These are phyloP conservation scores for Drosophila suboccidentalis DNA, from an alignment of 2,888 invertebrate genomes.

Conservation along the genomic window DNA sequence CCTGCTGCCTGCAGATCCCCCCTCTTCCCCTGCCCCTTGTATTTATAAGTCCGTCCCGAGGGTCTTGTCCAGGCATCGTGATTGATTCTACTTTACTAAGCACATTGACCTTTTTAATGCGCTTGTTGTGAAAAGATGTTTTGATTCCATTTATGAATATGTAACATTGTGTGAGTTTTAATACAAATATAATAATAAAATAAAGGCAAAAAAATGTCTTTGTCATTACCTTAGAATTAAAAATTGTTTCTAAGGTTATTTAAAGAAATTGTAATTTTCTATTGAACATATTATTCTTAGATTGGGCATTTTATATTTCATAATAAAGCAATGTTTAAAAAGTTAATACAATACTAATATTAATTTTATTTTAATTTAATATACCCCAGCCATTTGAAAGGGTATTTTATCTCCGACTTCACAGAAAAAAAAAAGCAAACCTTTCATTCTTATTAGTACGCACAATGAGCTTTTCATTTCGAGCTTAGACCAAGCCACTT, in stretches of 20 bases:
- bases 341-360: background rate
- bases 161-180: background rate
- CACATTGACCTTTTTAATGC: constrained; percentile 60
- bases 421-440: background rate
- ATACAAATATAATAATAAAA: background rate
- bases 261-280: no score
- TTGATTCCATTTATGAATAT: background rate
- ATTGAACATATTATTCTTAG: no score
- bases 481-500: constrained; percentile 26
- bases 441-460: constrained; percentile 40
- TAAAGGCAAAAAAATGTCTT: no score
- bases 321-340: background rate
- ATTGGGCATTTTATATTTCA: no score
- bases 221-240: no score
- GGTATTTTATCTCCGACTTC: constrained; percentile 15
- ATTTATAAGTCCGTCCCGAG: constrained; percentile 18
- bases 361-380: background rate
- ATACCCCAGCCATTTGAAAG: constrained; percentile 2
- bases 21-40: background rate
- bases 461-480: constrained; percentile 45
- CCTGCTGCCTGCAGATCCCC: background rate
- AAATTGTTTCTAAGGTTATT: no score
- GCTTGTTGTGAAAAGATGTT: background rate
- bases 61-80: constrained; percentile 40
- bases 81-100: constrained; percentile 56